phyloP scores from a whole-genome alignment of 2,888 invertebrate genomes.

The Drosophila ezoana region DNA sequence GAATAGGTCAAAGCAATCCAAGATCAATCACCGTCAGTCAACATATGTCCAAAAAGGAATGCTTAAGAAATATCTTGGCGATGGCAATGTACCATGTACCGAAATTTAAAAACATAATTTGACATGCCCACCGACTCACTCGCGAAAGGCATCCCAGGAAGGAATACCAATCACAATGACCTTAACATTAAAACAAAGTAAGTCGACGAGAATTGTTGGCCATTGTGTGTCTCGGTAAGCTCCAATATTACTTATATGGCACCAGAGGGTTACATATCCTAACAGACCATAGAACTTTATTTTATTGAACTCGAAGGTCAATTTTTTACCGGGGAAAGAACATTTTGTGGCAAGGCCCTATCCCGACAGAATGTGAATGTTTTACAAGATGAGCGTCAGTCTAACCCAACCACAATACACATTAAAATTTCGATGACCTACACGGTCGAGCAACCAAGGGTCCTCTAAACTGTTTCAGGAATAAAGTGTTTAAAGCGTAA shows the following conservation, averaged over 20 bases:
- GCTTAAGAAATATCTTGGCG: slow-evolving; percentile 2
- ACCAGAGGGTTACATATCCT: too few relatives aligned
- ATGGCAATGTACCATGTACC: slow-evolving; percentile 1
- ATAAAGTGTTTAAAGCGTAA: too few relatives aligned
- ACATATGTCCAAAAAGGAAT: background rate
- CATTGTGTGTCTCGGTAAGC: too few relatives aligned
- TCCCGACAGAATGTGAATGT: too few relatives aligned
- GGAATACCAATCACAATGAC: background rate
- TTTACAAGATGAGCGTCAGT: too few relatives aligned
- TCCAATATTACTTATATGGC: background rate
- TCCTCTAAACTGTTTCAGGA: too few relatives aligned
- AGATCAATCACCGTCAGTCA: background rate
- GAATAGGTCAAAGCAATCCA: too few relatives aligned
- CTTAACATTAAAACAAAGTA: background rate
- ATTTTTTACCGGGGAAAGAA: background rate
- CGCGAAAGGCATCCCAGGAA: background rate
- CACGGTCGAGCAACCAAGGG: background rate
- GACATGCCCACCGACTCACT: background rate
- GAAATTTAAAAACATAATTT: background rate
- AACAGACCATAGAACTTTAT: too few relatives aligned
- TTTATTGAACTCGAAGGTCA: background rate
- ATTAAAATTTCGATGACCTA: background rate
- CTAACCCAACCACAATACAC: too few relatives aligned
- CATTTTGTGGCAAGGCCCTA: background rate
- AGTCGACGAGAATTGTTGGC: too few relatives aligned